These are phyloP conservation scores for Sthenelais limicola DNA, from an alignment of 2,888 invertebrate species.

Conservation along the genomic window DNA sequence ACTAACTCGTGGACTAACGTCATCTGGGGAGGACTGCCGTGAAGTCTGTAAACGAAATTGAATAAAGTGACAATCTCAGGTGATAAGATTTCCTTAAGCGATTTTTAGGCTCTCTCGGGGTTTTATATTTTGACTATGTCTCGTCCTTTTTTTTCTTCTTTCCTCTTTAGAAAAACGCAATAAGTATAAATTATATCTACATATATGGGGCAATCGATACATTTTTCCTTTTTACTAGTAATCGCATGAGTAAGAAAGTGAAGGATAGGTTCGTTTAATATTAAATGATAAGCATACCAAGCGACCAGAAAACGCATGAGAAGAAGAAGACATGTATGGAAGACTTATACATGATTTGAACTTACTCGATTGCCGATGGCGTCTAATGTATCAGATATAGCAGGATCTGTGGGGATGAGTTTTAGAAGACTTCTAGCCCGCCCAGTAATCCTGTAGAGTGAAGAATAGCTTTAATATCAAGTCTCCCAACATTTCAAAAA, in stretches of 20 bases:
- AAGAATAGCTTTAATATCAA: background rate
- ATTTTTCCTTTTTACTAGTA: too few species aligned
- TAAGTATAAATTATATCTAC: too few species aligned
- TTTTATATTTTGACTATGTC: too few species aligned
- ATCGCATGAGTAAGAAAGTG: too few species aligned
- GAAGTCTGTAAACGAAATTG: conserved; percentile 7
- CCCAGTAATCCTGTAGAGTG: conserved; percentile 66
- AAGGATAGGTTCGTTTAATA: too few species aligned
- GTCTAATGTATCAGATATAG: conserved; percentile 72
- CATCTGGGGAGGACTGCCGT: conserved; percentile 47
- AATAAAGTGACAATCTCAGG: background rate
- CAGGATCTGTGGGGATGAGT: conserved; percentile 74
- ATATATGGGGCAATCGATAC: too few species aligned
- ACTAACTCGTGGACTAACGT: conserved; percentile 65
- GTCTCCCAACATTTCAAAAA: background rate
- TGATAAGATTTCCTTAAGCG: too few species aligned
- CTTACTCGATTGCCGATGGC: conserved; percentile 68
- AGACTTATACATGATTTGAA: background rate
- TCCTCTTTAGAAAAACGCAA: too few species aligned
- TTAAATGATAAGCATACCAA: too few species aligned
- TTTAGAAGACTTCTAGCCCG: conserved; percentile 72
- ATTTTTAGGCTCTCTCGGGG: too few species aligned
- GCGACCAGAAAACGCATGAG: too few species aligned
- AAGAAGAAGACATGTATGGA: background rate
- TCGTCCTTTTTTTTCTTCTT: too few species aligned